Percentiles rank a stretch among this genome's conserved stretches.
phyloP scores from a whole-genome alignment of 2,797 vertebrate species.

The Acomys russatus region DNA sequence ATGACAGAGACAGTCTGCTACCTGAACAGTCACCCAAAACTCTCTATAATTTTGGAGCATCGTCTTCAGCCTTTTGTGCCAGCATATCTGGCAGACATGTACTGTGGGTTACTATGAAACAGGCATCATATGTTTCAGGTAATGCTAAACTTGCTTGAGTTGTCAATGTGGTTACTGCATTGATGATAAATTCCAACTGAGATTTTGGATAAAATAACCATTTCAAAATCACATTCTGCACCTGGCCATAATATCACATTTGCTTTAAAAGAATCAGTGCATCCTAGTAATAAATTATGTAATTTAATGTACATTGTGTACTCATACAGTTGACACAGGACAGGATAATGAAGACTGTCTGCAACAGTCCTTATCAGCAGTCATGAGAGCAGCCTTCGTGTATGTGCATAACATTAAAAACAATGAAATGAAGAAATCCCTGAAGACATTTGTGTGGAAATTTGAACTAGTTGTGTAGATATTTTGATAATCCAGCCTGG shows the following conservation, averaged over 20 bases:
- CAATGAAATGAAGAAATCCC: background rate
- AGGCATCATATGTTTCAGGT: fast-evolving
- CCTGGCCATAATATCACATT: background rate
- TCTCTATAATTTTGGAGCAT: no score
- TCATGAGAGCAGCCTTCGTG: background rate
- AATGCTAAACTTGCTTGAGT: background rate
- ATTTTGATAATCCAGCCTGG: conserved; percentile 49
- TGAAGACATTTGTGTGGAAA: background rate
- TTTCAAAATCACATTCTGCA: background rate
- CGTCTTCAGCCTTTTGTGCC: no score
- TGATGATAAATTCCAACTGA: background rate
- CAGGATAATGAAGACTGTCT: background rate
- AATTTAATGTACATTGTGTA: background rate
- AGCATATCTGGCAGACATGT: background rate
- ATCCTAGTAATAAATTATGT: conserved; percentile 10
- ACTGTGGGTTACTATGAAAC: background rate
- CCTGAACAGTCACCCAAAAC: no score
- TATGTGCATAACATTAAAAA: conserved; percentile 25
- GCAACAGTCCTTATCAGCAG: background rate
- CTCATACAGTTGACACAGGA: background rate
- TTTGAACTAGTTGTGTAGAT: conserved; percentile 4
- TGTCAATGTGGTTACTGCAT: background rate
- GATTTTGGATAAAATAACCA: background rate
- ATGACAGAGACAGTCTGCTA: no score
- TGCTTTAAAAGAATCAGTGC: background rate